Percentiles rank a stretch among this genome's conserved stretches.
Conservation (phyloP, 2,113 vertebrate species). For the Mastomys coucha region DNA sequence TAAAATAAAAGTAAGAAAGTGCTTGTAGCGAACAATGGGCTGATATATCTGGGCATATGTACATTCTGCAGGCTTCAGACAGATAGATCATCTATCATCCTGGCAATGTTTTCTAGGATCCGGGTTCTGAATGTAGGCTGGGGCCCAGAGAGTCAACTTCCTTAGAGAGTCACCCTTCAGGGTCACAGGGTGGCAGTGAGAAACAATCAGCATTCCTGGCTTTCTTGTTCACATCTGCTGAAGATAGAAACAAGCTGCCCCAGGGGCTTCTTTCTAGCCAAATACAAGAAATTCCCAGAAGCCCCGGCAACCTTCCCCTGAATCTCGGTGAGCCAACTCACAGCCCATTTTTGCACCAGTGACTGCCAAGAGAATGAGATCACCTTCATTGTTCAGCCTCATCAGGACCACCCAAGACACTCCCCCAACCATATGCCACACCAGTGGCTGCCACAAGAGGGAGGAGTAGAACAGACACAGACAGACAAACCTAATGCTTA, state of each 20-base stretch:
- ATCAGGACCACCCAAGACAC: not conserved
- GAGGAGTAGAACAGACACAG: not conserved
- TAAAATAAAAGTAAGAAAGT: not conserved
- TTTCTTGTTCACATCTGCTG: not conserved
- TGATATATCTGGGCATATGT: rapidly evolving
- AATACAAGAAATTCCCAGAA: conserved; percentile 23
- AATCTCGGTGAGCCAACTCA: not conserved
- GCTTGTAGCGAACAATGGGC: not conserved
- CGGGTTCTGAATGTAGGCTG: not conserved
- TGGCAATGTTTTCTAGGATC: not conserved
- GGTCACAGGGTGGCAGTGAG: not conserved
- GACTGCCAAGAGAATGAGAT: not conserved
- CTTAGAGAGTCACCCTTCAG: not conserved
- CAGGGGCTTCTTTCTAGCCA: not conserved
- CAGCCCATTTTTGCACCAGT: not conserved
- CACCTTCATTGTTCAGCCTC: not conserved
- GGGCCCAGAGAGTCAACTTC: not conserved
- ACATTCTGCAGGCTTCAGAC: rapidly evolving
- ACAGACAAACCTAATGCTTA: not conserved
- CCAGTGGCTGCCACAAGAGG: not conserved
- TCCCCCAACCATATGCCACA: not conserved
- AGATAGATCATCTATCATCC: not conserved
- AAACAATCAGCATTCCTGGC: not conserved
- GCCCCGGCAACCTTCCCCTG: not conserved
- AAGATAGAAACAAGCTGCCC: not conserved